Percentiles rank a stretch among this genome's conserved stretches.
phyloP scores from a whole-genome alignment of 2,113 vertebrate genomes.

The Apodemus sylvaticus region DNA sequence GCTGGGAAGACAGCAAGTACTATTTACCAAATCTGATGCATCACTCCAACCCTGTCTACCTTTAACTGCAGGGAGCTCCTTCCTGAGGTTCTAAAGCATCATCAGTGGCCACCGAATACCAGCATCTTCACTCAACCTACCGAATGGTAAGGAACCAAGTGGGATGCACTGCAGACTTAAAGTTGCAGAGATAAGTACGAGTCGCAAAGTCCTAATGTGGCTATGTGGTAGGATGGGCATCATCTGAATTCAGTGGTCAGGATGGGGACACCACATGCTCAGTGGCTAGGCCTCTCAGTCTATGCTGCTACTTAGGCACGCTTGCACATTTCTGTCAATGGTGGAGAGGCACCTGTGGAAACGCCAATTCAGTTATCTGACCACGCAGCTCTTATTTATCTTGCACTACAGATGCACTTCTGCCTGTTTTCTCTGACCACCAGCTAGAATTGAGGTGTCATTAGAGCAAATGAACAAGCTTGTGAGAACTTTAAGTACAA shows the following conservation, averaged over 20 bases:
- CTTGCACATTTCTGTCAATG: neutral
- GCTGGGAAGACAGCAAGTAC: neutral
- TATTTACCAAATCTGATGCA: neutral
- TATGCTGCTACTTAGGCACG: neutral
- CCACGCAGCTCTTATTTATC: neutral
- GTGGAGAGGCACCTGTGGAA: neutral
- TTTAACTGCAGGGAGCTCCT: neutral
- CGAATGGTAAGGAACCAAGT: neutral
- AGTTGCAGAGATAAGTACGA: neutral
- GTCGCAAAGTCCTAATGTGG: neutral
- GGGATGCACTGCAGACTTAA: neutral
- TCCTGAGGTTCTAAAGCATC: neutral
- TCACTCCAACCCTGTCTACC: neutral
- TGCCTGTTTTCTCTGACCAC: neutral
- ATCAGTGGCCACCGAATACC: neutral
- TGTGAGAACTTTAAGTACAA: neutral
- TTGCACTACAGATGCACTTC: neutral
- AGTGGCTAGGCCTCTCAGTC: neutral
- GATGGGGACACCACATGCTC: neutral
- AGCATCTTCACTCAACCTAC: neutral
- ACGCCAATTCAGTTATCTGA: neutral
- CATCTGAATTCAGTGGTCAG: neutral
- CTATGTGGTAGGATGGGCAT: neutral
- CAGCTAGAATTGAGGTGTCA: neutral
- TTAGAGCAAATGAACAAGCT: neutral